These are phyloP conservation scores for Rhagoletis pomonella DNA, from an alignment of 1,140 invertebrate genomes.

Conservation along the genomic window DNA sequence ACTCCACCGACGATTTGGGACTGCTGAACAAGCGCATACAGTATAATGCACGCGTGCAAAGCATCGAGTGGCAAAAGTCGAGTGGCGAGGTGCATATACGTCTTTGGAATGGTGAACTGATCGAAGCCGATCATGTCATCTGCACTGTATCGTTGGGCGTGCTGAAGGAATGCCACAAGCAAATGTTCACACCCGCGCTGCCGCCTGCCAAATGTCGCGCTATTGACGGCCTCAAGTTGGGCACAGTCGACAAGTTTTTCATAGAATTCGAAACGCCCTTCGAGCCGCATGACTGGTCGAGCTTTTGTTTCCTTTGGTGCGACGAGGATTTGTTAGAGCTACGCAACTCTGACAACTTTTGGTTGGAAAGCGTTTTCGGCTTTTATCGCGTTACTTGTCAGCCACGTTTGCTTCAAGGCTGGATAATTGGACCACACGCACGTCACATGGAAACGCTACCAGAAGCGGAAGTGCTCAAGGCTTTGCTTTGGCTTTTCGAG, in stretches of 20 bases:
- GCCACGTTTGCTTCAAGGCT: slow-evolving; percentile 81
- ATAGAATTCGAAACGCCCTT: slow-evolving; percentile 80
- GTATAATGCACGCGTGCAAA: slow-evolving; percentile 75
- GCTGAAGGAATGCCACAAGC: slow-evolving; percentile 78
- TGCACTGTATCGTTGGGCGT: slow-evolving; percentile 82
- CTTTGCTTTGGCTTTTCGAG: slow-evolving; percentile 74
- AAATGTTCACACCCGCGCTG: slow-evolving; percentile 79
- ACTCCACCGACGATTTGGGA: slow-evolving; percentile 62
- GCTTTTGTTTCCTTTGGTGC: slow-evolving; percentile 77
- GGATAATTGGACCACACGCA: slow-evolving; percentile 78
- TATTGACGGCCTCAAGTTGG: slow-evolving; percentile 81
- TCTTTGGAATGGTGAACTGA: slow-evolving; percentile 78
- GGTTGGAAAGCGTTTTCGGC: slow-evolving; percentile 79
- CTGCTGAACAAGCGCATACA: slow-evolving; percentile 70
- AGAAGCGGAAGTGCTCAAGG: slow-evolving; percentile 74
- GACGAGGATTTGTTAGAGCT: slow-evolving; percentile 73
- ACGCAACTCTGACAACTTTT: slow-evolving; percentile 71
- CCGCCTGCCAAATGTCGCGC: slow-evolving; percentile 78
- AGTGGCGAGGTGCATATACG: slow-evolving; percentile 69
- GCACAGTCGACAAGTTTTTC: slow-evolving; percentile 86
- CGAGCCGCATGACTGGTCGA: slow-evolving; percentile 76
- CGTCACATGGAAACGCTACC: slow-evolving; percentile 77
- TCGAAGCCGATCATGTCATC: slow-evolving; percentile 80
- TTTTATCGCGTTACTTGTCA: slow-evolving; percentile 81
- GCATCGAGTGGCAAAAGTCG: slow-evolving; percentile 73